These are phyloP conservation scores for Dicaeum eximium DNA, from an alignment of 2,113 vertebrate species.

Conservation along the genomic window DNA sequence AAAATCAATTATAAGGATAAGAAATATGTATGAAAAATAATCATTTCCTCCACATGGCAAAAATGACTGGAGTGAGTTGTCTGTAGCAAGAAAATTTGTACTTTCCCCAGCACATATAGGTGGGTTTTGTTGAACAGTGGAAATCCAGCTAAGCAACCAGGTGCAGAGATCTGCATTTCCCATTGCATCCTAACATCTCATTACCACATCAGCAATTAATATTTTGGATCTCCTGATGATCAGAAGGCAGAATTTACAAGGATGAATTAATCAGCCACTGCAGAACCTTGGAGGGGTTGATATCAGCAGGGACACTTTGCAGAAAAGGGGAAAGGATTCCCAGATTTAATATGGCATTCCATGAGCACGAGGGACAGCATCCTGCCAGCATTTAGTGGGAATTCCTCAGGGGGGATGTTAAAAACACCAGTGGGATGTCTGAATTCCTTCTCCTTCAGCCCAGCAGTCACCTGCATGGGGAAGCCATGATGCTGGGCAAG, in stretches of 20 bases:
- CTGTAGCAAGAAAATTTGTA: background rate
- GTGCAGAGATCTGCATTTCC: background rate
- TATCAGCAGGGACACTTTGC: background rate
- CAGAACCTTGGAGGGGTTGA: background rate
- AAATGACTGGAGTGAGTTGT: background rate
- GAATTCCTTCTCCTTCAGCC: background rate
- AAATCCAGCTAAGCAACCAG: background rate
- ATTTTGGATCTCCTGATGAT: background rate
- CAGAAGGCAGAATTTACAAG: background rate
- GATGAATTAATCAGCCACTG: background rate
- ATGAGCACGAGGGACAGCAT: rapidly evolving
- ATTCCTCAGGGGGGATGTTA: background rate
- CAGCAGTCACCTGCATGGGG: background rate
- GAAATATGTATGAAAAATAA: background rate
- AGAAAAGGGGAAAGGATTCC: background rate
- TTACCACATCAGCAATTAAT: background rate
- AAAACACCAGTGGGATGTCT: background rate
- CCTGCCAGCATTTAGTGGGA: background rate
- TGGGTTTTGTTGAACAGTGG: background rate
- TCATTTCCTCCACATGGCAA: background rate
- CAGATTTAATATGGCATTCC: background rate
- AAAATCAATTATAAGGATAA: background rate
- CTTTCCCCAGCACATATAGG: background rate
- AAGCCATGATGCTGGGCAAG: background rate
- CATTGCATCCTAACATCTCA: background rate